Evolutionary conservation across 2,888 invertebrate genomes (phyloP).

Genomic region (Rhingia campestris): DNA sequence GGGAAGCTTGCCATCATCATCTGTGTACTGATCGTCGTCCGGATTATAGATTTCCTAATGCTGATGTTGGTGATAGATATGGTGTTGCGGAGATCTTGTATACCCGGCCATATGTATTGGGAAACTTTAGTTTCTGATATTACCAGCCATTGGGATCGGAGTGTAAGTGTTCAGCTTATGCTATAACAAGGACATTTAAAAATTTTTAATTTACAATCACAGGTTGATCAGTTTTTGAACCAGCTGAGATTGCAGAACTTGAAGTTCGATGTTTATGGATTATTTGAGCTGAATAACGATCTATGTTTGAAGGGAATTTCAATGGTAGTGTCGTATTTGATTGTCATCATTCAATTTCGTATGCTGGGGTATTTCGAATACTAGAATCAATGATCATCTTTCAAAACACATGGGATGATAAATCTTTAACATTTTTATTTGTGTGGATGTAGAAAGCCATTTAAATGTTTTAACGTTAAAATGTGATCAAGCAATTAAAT

Average conservation of each 20-base stretch:
- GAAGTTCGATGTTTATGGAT: slow-evolving; percentile 34
- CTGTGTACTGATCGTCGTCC: background rate
- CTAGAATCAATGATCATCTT: too few relatives aligned
- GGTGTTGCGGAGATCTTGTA: background rate
- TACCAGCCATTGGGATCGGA: background rate
- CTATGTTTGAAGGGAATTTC: slow-evolving; percentile 40
- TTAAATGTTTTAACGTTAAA: too few relatives aligned
- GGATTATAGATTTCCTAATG: background rate
- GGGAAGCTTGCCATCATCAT: background rate
- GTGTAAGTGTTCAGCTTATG: background rate
- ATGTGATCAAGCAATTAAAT: too few relatives aligned
- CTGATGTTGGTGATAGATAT: background rate
- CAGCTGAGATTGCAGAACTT: slow-evolving; percentile 32
- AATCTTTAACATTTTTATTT: too few relatives aligned
- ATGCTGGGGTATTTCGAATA: slow-evolving; percentile 43
- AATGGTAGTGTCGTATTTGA: slow-evolving; percentile 33
- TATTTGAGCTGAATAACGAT: slow-evolving; percentile 41
- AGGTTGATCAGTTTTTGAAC: slow-evolving; percentile 51
- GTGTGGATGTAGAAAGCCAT: too few relatives aligned
- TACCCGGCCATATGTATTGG: background rate
- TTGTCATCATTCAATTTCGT: slow-evolving; percentile 51
- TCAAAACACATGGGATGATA: too few relatives aligned
- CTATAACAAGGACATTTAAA: background rate
- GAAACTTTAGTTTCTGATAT: background rate
- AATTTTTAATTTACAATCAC: background rate